Evolutionary conservation across 2,888 invertebrate species (phyloP), one percentile per base, ranked within the genome.

Genomic region (Phortica okadai): DNA sequence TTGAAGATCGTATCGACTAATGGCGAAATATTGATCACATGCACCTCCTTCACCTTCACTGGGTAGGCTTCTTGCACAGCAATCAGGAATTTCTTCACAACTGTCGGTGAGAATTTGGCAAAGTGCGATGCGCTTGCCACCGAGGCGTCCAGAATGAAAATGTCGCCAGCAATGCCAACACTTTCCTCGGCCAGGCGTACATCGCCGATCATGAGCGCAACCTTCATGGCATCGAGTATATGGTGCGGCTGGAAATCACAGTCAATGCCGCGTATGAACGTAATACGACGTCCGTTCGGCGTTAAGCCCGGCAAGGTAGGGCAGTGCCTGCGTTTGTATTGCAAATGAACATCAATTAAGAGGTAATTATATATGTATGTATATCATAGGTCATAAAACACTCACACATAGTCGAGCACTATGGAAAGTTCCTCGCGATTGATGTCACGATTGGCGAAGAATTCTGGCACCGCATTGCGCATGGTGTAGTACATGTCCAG

Each of bases 21-120:
- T 0, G 97, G 96, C 1, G 96, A 96, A 4, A 96, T 95, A 89
- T 97, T 97, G 87, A 97, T 94, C 0, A 97, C 95, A 89, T 97
- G 97, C 44, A 97, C 96, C 91, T 96, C 96, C 91, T 97, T 97
- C 85, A 97, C 92, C 90, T 96, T 97, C 0, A 97, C 97, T 6
- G 97, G 97, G 90, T 97, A 97, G 5, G 96, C 97, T 92, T 97
- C 97, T 93, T 96, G 95, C 21, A 96, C 96, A 90, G 96, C 96
- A 79, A 96, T 95, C 85, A 97, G 93, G 92, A 97, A 96, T 91
- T 97, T 97, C 92, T 96, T 97, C 74, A 96, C 95, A 73, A 96
- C 91, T 0, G 95, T 93, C 0, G 97, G 97, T 0, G 96, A 96
- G 90, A 97, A 95, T 92, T 96, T 97, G 81, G 96, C 94, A 90